These are phyloP conservation scores for Ceramica pisi DNA, from an alignment of 2,888 invertebrate species.

Conservation along the genomic window DNA sequence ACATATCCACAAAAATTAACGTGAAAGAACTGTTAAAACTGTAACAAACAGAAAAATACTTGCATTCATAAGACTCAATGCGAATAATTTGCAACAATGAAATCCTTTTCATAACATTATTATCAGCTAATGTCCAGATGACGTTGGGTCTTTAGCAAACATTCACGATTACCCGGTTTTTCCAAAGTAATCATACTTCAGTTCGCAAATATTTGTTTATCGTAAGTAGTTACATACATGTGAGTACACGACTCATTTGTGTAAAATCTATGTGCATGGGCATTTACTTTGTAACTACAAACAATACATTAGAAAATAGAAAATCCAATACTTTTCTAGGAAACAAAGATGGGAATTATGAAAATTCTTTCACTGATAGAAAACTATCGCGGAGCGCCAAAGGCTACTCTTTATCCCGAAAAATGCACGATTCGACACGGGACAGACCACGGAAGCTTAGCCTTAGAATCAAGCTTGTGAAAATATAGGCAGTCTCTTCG, in stretches of 20 bases:
- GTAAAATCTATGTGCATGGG: background rate
- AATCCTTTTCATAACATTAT: slow-evolving; percentile 10
- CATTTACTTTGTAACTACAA: background rate
- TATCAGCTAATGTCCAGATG: slow-evolving; percentile 20
- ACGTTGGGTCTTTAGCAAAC: slow-evolving; percentile 20
- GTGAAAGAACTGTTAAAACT: background rate
- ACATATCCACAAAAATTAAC: background rate
- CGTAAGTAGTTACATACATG: slow-evolving; percentile 12
- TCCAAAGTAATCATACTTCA: slow-evolving; percentile 24
- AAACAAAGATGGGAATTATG: no score
- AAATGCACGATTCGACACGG: no score
- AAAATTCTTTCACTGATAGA: no score
- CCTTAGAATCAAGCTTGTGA: no score
- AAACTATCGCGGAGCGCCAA: no score
- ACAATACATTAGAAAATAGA: background rate
- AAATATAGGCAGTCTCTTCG: no score
- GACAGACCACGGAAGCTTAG: no score
- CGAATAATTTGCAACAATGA: slow-evolving; percentile 14
- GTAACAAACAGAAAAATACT: background rate
- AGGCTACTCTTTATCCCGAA: no score
- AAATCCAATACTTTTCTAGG: background rate
- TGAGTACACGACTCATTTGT: slow-evolving; percentile 2
- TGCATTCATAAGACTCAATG: background rate
- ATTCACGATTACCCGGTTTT: slow-evolving; percentile 30
- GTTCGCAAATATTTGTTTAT: slow-evolving; percentile 35